phyloP scores from a whole-genome alignment of 1,140 invertebrate species.

The Aphaenogaster floridana region DNA sequence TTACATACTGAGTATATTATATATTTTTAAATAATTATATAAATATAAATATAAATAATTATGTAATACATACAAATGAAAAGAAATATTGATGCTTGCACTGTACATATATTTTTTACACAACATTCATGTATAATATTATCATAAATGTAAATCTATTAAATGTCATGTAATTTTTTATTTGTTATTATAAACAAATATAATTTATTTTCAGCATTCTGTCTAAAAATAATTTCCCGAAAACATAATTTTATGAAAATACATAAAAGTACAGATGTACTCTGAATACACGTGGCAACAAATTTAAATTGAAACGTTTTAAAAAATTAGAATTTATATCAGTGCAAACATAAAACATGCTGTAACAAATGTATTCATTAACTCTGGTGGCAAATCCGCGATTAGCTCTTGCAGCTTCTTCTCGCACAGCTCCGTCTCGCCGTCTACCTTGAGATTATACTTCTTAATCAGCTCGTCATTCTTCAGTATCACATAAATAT shows the following conservation, averaged over 20 bases:
- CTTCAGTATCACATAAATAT: slow-evolving; percentile 87
- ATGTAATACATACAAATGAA: slow-evolving; percentile 5
- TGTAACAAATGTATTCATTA: slow-evolving; percentile 70
- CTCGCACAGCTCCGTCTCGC: slow-evolving; percentile 85
- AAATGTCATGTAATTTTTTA: background rate
- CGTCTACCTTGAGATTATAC: slow-evolving; percentile 87
- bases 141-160: background rate
- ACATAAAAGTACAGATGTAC: background rate
- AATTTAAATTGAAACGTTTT: background rate
- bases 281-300: background rate
- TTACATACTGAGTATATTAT: slow-evolving; percentile 9
- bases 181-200: background rate
- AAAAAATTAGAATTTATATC: background rate
- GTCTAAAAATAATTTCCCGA: background rate
- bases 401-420: slow-evolving; percentile 81
- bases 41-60: slow-evolving; percentile 38
- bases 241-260: background rate
- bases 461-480: slow-evolving; percentile 87
- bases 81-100: slow-evolving; percentile 38
- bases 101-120: slow-evolving; percentile 17
- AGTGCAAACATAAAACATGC: slow-evolving; percentile 37
- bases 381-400: slow-evolving; percentile 78
- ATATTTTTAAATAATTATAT: too few relatives aligned
- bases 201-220: background rate
- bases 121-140: background rate